These are phyloP conservation scores for Notolepis coatsorum DNA, from an alignment of 2,797 vertebrate genomes.

Conservation along the genomic window DNA sequence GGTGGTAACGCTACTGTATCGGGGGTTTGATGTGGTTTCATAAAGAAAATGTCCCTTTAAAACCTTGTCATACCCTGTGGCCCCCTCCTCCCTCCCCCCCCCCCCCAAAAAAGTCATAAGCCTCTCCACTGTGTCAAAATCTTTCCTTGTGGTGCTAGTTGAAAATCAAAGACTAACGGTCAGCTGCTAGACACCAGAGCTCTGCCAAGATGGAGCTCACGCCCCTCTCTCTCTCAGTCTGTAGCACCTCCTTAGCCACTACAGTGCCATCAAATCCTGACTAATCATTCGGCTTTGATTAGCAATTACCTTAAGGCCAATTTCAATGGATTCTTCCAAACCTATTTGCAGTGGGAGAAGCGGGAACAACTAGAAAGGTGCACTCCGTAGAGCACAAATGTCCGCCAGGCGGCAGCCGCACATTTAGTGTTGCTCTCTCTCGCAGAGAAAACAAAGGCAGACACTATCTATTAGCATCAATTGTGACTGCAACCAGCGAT, in stretches of 20 bases:
- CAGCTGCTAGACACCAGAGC: conserved; percentile 54
- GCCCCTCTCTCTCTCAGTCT: conserved; percentile 21
- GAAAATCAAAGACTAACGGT: conserved; percentile 39
- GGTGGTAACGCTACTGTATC: background rate
- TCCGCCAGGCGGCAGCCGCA: no score
- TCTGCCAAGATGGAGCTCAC: conserved; percentile 41
- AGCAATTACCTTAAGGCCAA: conserved; percentile 26
- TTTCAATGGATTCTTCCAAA: conserved; percentile 12
- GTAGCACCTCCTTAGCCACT: background rate
- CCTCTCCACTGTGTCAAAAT: conserved; percentile 17
- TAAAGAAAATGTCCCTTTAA: background rate
- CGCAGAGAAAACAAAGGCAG: no score
- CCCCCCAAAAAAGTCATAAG: no score
- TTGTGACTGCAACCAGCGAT: no score
- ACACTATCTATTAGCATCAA: no score
- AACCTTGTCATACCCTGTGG: background rate
- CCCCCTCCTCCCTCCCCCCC: background rate
- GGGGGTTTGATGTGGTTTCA: background rate
- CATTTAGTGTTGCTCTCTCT: no score
- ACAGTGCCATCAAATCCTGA: conserved; percentile 17
- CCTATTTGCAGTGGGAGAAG: no score
- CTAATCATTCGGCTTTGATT: conserved; percentile 37
- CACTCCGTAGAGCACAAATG: no score
- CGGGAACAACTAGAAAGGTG: no score
- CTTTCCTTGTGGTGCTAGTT: conserved; percentile 47